Percentiles rank a stretch among this genome's conserved stretches.
Conservation (phyloP, 2,113 vertebrate species). For the Salvelinus namaycush region DNA sequence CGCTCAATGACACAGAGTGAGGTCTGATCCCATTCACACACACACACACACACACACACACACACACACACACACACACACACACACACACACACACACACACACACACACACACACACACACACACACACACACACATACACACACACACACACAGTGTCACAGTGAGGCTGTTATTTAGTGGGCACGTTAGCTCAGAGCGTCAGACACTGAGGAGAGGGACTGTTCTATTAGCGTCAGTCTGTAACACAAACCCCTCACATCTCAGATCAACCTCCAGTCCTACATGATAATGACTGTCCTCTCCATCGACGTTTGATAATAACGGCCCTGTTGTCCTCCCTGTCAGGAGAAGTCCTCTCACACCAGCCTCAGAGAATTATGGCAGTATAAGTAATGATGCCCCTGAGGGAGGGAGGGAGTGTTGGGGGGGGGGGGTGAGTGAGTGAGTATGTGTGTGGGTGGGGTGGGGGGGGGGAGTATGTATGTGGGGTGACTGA, state of each 20-base stretch:
- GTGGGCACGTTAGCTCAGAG: slow-evolving; percentile 27
- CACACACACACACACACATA: background rate
- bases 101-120: background rate
- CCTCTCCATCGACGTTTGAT: no score
- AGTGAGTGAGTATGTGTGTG: background rate
- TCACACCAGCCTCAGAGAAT: background rate
- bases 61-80: slow-evolving; percentile 1
- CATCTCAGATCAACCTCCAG: slow-evolving; percentile 30
- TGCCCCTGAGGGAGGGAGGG: slow-evolving; percentile 5
- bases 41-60: background rate
- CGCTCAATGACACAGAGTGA: slow-evolving; percentile 19
- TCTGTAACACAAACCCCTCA: background rate
- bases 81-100: background rate
- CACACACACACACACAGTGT: background rate
- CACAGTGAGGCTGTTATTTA: slow-evolving; percentile 11
- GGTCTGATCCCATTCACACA: slow-evolving; percentile 13
- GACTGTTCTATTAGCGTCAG: background rate
- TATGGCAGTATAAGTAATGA: slow-evolving; percentile 10
- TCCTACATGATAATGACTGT: background rate
- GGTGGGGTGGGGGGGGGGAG: background rate
- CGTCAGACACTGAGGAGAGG: background rate
- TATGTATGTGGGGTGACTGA: background rate
- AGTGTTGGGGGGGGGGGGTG: background rate
- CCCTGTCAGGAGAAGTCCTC: slow-evolving; percentile 6
- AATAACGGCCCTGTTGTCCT: slow-evolving; percentile 2